These are phyloP conservation scores for Mobula birostris DNA, from an alignment of 2,113 vertebrate species.

Conservation along the genomic window DNA sequence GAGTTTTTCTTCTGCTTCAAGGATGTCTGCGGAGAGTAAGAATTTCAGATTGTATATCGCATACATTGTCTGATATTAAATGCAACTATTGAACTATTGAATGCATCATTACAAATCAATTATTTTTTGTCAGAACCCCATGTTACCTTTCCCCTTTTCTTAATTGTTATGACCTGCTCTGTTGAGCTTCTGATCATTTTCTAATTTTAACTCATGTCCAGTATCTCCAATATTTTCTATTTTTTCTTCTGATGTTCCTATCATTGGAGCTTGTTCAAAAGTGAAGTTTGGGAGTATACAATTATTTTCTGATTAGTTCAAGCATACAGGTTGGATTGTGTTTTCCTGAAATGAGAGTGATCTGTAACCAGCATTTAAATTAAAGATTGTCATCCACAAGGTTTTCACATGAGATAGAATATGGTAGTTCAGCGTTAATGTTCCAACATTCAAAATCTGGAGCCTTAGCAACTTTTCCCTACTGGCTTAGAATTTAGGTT, in stretches of 20 bases:
- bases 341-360: not conserved
- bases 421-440: too few species aligned
- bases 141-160: too few species aligned
- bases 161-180: not conserved
- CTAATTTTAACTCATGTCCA: not conserved
- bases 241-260: not conserved
- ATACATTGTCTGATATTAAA: too few species aligned
- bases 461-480: too few species aligned
- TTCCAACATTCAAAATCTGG: too few species aligned
- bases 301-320: not conserved
- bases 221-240: not conserved
- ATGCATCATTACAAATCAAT: not conserved
- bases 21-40: too few species aligned
- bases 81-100: too few species aligned
- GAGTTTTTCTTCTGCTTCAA: too few species aligned
- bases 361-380: not conserved
- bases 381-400: not conserved
- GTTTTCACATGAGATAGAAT: not conserved
- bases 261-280: not conserved
- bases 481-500: too few species aligned
- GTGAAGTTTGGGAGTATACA: not conserved
- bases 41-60: too few species aligned
- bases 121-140: not conserved
- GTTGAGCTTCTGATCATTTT: not conserved
- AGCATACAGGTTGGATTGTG: not conserved